Evolutionary conservation across 2,113 vertebrate species (phyloP).

Genomic region (Nothocercus nigrocapillus): DNA sequence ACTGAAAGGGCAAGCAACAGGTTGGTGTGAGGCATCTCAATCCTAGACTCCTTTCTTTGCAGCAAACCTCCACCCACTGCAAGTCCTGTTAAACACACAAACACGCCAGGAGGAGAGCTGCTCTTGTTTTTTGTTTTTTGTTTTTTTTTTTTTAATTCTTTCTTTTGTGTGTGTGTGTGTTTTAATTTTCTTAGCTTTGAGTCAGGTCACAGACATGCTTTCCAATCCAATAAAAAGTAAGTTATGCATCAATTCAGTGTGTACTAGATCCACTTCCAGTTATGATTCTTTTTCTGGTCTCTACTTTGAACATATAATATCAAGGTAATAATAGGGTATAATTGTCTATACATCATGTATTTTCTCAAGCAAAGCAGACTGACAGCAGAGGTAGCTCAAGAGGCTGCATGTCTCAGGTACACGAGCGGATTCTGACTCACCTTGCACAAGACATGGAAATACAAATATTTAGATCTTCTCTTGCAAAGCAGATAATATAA

Average conservation of each 20-base stretch:
- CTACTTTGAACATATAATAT: background rate
- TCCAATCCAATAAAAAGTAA: background rate
- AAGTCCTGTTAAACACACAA: too few relatives aligned
- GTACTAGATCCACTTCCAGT: background rate
- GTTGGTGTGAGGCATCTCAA: background rate
- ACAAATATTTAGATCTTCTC: background rate
- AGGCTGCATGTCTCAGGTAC: background rate
- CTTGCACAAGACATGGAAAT: background rate
- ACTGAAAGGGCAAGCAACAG: background rate
- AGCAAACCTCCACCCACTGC: background rate
- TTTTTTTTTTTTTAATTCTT: too few relatives aligned
- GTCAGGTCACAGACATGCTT: background rate
- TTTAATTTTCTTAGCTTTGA: background rate
- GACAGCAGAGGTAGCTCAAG: background rate
- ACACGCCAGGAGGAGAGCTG: fast-evolving
- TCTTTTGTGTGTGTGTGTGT: too few relatives aligned
- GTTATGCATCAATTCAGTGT: background rate
- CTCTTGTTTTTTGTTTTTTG: too few relatives aligned
- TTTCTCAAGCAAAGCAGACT: background rate
- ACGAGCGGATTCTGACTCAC: background rate
- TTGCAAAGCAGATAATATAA: background rate
- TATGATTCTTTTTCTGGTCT: background rate
- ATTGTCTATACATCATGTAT: background rate
- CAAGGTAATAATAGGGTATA: background rate
- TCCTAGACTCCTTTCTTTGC: background rate